Evolutionary conservation across 2,888 invertebrate species (phyloP).

Genomic region (Scaptomyza reducta): DNA sequence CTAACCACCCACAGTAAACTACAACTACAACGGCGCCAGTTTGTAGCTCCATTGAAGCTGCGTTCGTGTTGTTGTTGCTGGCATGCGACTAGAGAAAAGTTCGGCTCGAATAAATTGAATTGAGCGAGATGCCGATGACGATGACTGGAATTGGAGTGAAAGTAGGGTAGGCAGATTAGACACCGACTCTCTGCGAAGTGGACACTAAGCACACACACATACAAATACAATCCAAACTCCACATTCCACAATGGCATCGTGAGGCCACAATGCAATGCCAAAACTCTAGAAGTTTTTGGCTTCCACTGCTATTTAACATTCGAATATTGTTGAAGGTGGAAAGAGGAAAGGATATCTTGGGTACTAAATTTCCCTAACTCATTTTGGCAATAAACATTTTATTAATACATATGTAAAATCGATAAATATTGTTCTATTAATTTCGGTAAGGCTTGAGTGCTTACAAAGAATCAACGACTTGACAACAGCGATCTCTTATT

Average conservation of each 20-base stretch:
- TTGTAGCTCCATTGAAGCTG: conserved; percentile 47
- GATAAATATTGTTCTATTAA: conserved; percentile 2
- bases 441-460: conserved; percentile 25
- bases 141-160: conserved; percentile 81
- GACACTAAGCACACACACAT: conserved; percentile 16
- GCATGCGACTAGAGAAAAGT: conserved; percentile 63
- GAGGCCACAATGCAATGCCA: conserved; percentile 12
- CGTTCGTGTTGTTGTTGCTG: conserved; percentile 42
- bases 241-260: conserved; percentile 42
- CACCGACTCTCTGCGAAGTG: conserved; percentile 37
- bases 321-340: neutral
- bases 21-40: conserved; percentile 58
- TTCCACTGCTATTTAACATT: neutral
- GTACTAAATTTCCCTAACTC: neutral
- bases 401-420: neutral
- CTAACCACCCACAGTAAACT: conserved; percentile 25
- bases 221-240: conserved; percentile 1
- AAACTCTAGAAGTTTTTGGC: conserved; percentile 24
- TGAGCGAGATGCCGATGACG: conserved; percentile 68
- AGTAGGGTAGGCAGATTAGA: conserved; percentile 83
- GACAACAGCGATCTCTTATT: conserved; percentile 36
- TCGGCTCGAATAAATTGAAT: conserved; percentile 77
- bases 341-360: neutral
- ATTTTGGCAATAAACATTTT: neutral
- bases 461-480: conserved; percentile 19